Percentiles rank a stretch among this genome's conserved stretches.
Evolutionary conservation across 2,113 vertebrate genomes (phyloP).

Genomic region (Mesoclemmys tuberculata): DNA sequence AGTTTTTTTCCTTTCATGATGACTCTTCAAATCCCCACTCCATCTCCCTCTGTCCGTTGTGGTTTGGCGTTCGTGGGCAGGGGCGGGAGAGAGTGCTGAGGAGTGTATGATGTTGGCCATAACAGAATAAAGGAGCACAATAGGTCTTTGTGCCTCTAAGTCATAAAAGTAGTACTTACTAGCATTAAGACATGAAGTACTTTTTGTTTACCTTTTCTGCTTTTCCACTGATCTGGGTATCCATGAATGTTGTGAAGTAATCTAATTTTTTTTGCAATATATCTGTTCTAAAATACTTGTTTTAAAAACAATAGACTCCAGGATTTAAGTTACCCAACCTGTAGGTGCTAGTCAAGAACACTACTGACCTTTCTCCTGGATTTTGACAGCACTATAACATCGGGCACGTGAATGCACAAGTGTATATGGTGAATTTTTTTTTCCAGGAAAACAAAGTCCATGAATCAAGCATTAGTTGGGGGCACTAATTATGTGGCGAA

Average conservation of each 20-base stretch:
- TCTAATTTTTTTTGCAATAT: neutral
- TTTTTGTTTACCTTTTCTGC: neutral
- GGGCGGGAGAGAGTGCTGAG: neutral
- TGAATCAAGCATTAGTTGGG: neutral
- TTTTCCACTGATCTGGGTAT: neutral
- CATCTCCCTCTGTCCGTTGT: neutral
- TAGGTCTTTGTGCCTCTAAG: neutral
- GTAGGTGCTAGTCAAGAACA: neutral
- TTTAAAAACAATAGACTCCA: neutral
- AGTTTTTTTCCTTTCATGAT: too few species aligned
- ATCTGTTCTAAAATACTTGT: too few species aligned
- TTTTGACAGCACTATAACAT: neutral
- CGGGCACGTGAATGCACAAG: neutral
- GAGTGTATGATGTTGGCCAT: neutral
- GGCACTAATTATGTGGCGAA: neutral
- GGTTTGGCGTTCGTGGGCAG: neutral
- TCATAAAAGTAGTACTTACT: neutral
- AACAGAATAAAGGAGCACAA: neutral
- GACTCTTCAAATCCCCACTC: neutral
- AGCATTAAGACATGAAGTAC: neutral
- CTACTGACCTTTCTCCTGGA: neutral
- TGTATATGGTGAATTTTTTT: neutral
- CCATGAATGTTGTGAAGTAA: neutral
- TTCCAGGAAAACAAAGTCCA: neutral
- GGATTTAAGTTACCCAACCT: neutral